These are phyloP conservation scores for Psix sp. DNA, from an alignment of 1,140 invertebrate species.

Conservation along the genomic window DNA sequence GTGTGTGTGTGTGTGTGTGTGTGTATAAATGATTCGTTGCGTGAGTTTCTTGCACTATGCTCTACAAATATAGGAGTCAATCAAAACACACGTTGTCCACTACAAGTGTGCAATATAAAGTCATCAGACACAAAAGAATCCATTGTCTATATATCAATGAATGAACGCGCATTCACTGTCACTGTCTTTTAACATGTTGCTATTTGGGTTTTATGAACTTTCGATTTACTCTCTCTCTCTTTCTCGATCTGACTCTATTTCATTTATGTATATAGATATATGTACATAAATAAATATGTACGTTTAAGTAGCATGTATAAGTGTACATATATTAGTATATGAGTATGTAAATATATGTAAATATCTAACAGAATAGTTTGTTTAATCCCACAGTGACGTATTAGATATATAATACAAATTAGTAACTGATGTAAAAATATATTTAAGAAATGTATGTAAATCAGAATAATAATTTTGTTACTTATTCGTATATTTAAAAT, in stretches of 20 bases:
- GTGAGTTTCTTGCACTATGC: constrained; percentile 35
- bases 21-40: too few species aligned
- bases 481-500: too few species aligned
- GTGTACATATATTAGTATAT: constrained; percentile 42
- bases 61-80: constrained; percentile 32
- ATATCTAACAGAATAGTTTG: not conserved
- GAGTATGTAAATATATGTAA: not conserved
- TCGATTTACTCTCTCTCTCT: too few species aligned
- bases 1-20: too few species aligned
- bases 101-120: constrained; percentile 54
- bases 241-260: too few species aligned
- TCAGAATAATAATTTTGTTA: too few species aligned
- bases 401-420: too few species aligned
- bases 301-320: too few species aligned
- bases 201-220: constrained; percentile 46
- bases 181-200: constrained; percentile 54
- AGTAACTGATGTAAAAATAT: too few species aligned
- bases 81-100: constrained; percentile 37
- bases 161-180: constrained; percentile 54
- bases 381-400: too few species aligned
- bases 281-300: constrained; percentile 27
- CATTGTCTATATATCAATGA: constrained; percentile 59
- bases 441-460: too few species aligned
- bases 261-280: constrained; percentile 45
- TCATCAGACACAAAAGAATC: constrained; percentile 50